These are phyloP conservation scores for Mus caroli DNA, from an alignment of 2,797 vertebrate genomes.

Conservation along the genomic window DNA sequence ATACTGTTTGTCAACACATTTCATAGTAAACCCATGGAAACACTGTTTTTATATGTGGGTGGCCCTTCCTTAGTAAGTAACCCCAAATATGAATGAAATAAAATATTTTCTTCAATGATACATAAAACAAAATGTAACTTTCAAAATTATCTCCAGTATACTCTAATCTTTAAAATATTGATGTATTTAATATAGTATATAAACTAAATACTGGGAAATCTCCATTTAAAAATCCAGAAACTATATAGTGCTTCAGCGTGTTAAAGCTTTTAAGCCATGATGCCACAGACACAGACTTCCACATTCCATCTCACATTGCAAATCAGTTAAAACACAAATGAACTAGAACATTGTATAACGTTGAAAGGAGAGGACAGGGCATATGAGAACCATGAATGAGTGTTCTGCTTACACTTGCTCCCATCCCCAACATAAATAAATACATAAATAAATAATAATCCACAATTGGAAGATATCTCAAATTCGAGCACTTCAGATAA, in stretches of 20 bases:
- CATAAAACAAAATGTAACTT: slow-evolving; percentile 5
- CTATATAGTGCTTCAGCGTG: not conserved
- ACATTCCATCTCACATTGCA: not conserved
- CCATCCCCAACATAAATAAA: not conserved
- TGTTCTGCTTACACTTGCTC: not conserved
- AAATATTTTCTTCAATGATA: slow-evolving; percentile 10
- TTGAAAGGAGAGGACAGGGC: not conserved
- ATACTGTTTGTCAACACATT: not conserved
- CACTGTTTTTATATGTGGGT: not conserved
- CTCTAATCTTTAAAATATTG: not conserved
- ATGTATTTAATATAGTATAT: not conserved
- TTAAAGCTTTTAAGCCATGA: not conserved
- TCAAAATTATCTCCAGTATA: slow-evolving; percentile 6
- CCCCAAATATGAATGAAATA: slow-evolving; percentile 17
- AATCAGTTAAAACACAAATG: not conserved
- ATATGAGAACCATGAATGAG: not conserved
- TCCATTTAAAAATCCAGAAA: not conserved
- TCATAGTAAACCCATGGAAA: not conserved
- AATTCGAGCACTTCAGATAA: not conserved
- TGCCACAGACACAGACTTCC: not conserved
- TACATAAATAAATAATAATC: not conserved
- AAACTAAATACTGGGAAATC: not conserved
- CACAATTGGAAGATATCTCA: not conserved
- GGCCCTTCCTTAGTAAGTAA: not conserved
- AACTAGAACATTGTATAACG: not conserved